These are phyloP conservation scores for Ptychodera flava DNA, from an alignment of 35 echinoderm and acorn worm species.

Conservation along the genomic window DNA sequence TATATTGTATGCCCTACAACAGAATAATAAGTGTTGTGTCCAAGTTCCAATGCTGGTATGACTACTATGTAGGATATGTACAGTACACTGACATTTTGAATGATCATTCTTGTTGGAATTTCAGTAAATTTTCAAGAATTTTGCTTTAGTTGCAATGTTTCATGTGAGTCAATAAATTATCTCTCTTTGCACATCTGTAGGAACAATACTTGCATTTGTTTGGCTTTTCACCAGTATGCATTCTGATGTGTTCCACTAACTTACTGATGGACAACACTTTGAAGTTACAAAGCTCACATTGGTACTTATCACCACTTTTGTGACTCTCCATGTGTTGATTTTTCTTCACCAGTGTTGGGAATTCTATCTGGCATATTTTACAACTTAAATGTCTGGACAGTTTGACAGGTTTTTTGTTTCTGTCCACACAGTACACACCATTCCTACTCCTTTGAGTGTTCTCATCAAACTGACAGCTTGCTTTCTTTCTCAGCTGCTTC, in stretches of 20 bases:
- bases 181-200: slow-evolving; percentile 14
- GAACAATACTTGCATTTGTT: slow-evolving; percentile 15
- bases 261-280: not conserved
- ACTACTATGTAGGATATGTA: too few relatives aligned
- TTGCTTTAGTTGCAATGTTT: not conserved
- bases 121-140: too few relatives aligned
- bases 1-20: too few relatives aligned
- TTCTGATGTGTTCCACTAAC: slow-evolving; percentile 2
- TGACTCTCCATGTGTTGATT: slow-evolving; percentile 1
- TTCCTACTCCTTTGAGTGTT: not conserved
- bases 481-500: slow-evolving; percentile 4
- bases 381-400: not conserved
- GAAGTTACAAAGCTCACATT: slow-evolving; percentile 8
- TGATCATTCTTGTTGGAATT: too few relatives aligned
- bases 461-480: not conserved
- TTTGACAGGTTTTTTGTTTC: slow-evolving; percentile 6
- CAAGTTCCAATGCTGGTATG: too few relatives aligned
- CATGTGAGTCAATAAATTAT: slow-evolving; percentile 13
- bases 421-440: not conserved
- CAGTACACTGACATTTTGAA: too few relatives aligned
- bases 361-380: slow-evolving; percentile 9
- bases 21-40: too few relatives aligned
- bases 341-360: not conserved
- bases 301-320: slow-evolving; percentile 4
- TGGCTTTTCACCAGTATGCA: slow-evolving; percentile 13